Percentiles rank a stretch among this genome's conserved stretches.
These are phyloP conservation scores for Mesorhabditis spiculigera DNA, from an alignment of 2,888 invertebrate genomes.

Conservation along the genomic window DNA sequence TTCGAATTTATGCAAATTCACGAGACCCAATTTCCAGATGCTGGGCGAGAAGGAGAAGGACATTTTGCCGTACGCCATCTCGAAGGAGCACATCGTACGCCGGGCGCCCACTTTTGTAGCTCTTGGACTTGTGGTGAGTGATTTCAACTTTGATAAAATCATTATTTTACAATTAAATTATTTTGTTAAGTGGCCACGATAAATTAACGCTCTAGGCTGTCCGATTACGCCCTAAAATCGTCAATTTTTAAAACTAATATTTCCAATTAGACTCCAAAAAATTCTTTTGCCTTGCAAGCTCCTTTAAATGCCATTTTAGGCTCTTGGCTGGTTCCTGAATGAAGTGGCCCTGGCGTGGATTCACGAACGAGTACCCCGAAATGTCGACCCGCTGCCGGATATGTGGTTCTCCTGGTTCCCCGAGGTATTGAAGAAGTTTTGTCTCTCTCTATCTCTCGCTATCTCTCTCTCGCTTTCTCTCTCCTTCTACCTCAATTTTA, in stretches of 20 bases:
- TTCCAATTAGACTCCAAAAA: too few relatives aligned
- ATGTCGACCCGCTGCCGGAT: conserved; percentile 49
- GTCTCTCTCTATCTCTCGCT: too few relatives aligned
- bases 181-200: too few relatives aligned
- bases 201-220: too few relatives aligned
- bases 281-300: too few relatives aligned
- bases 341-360: conserved; percentile 52
- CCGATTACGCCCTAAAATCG: too few relatives aligned
- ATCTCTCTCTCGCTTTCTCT: too few relatives aligned
- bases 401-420: conserved; percentile 51
- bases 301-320: conserved; percentile 24
- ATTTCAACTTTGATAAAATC: too few relatives aligned
- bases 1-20: too few relatives aligned
- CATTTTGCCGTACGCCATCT: background rate
- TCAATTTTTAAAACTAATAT: too few relatives aligned
- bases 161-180: too few relatives aligned
- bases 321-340: conserved; percentile 45
- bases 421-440: conserved; percentile 23
- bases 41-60: background rate
- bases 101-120: conserved; percentile 1
- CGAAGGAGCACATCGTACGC: background rate
- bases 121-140: background rate
- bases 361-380: conserved; percentile 52
- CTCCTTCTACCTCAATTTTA: background rate
- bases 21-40: background rate